phyloP scores from a whole-genome alignment of 2,113 vertebrate genomes.

The Cisticola juncidis region DNA sequence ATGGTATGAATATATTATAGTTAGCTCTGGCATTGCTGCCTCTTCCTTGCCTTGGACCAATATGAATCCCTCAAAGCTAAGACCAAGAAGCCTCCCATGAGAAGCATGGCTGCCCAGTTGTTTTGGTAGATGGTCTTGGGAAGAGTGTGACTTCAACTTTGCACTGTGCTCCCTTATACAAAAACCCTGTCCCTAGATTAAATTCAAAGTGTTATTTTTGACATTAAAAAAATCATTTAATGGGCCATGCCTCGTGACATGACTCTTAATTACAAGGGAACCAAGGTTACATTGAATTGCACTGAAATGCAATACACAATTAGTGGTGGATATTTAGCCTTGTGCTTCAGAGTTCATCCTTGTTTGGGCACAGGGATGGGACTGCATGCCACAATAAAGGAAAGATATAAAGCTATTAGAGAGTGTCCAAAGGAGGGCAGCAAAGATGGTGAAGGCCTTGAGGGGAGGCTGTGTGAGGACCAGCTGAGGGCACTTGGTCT shows the following conservation, averaged over 20 bases:
- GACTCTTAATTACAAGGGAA: neutral
- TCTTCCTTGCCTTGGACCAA: neutral
- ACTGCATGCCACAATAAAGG: neutral
- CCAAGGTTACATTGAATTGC: neutral
- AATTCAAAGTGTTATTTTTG: neutral
- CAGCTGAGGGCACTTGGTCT: fast-evolving
- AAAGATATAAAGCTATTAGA: neutral
- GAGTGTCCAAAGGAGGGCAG: neutral
- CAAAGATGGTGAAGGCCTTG: neutral
- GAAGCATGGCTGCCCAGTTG: neutral
- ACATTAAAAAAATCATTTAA: neutral
- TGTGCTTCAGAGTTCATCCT: neutral
- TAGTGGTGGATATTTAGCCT: neutral
- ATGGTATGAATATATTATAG: neutral
- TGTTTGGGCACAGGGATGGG: neutral
- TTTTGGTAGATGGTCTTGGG: neutral
- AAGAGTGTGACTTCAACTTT: neutral
- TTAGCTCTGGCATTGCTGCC: neutral
- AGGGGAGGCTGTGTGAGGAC: fast-evolving
- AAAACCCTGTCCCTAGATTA: neutral
- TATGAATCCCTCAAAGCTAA: neutral
- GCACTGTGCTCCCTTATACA: neutral
- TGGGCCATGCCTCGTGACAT: neutral
- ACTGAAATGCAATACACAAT: neutral
- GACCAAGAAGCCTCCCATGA: neutral